Evolutionary conservation across 2,888 invertebrate species (phyloP).

Genomic region (Liposcelis brunnea): DNA sequence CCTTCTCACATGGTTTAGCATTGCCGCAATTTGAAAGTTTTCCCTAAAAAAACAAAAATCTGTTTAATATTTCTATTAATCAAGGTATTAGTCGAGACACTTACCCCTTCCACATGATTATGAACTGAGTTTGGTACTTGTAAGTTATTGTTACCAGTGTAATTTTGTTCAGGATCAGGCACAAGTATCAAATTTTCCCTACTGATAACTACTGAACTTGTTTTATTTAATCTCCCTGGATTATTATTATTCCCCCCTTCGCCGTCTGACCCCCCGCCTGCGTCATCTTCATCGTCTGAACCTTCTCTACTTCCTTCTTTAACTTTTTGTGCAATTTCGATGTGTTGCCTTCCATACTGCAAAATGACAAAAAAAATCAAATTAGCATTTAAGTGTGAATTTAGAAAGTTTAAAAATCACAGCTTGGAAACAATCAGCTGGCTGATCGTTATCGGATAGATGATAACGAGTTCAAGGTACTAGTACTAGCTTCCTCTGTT

Average conservation of each 20-base stretch:
- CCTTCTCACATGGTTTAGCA: conserved; percentile 11
- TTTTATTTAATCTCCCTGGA: conserved; percentile 6
- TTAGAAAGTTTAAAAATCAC: too few relatives aligned
- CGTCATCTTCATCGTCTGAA: conserved; percentile 33
- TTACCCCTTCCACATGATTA: conserved; percentile 14
- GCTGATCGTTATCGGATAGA: too few relatives aligned
- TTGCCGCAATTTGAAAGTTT: conserved; percentile 11
- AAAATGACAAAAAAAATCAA: too few relatives aligned
- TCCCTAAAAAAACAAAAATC: conserved; percentile 21
- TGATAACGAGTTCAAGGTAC: too few relatives aligned
- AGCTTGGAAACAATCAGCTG: too few relatives aligned
- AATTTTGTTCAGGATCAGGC: conserved; percentile 48
- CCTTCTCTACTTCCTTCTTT: conserved; percentile 16
- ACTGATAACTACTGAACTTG: conserved; percentile 48
- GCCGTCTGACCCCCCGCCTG: conserved; percentile 17
- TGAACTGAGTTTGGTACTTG: conserved; percentile 13
- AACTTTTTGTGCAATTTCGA: conserved; percentile 2
- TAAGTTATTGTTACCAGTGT: conserved; percentile 28
- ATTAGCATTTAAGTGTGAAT: too few relatives aligned
- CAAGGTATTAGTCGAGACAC: too few relatives aligned
- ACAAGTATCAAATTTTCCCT: conserved; percentile 55
- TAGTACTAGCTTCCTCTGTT: background rate
- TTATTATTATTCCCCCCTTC: conserved; percentile 15
- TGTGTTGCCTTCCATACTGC: conserved; percentile 8
- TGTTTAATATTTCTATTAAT: too few relatives aligned